phyloP scores from a whole-genome alignment of 2,113 vertebrate species.

The Bucco capensis region DNA sequence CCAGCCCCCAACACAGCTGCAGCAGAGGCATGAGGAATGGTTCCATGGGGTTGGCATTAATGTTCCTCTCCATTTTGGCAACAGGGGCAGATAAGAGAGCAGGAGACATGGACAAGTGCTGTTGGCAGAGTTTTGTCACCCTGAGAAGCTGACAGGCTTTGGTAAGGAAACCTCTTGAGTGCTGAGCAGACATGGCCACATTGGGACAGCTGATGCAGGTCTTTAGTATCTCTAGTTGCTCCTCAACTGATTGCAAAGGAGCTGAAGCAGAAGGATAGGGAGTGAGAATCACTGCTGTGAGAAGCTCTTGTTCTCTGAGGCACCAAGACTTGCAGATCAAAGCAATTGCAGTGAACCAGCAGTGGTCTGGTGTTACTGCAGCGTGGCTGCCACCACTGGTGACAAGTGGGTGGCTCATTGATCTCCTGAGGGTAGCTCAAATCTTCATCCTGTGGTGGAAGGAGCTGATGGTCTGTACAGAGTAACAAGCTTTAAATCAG shows the following conservation, averaged over 20 bases:
- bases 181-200: fast-evolving
- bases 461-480: no score
- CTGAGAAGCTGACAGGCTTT: not conserved
- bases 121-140: not conserved
- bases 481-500: no score
- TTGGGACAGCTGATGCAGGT: not conserved
- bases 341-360: no score
- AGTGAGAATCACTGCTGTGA: no score
- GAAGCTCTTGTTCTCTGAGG: no score
- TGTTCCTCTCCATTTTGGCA: not conserved
- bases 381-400: no score
- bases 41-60: not conserved
- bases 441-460: no score
- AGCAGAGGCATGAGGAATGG: not conserved
- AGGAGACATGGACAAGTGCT: not conserved
- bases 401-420: no score
- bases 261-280: not conserved
- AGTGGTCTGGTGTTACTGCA: no score
- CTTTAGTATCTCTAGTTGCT: not conserved
- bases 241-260: not conserved
- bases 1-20: not conserved
- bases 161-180: not conserved
- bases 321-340: no score
- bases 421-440: no score
- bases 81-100: not conserved